Base-by-base conservation (phyloP, 2,797 vertebrate genomes). In the Yasuhikotakia modesta region DNA sequence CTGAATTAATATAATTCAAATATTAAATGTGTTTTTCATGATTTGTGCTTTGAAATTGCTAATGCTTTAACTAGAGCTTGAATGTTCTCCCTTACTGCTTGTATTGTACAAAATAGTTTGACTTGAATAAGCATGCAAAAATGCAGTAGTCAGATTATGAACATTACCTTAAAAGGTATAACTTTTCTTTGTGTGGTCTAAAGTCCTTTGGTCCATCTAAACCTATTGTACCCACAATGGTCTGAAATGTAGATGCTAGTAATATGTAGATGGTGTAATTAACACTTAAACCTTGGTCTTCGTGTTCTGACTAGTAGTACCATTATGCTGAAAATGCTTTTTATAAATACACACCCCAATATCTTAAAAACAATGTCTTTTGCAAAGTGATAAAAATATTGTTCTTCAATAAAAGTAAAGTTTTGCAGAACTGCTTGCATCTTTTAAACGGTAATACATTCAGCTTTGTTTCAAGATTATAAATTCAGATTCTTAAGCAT, bases 241-340 rank as follows among this genome's bases (percentile, higher is more conserved):
- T 17, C 17, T 50, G 8, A 50, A 24, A 50, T 68, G 24, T 6
- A 48, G 16, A 30, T 63, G 5, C 5, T 30, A 68, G 46, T 48
- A 21, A n/a, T 0, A n/a, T 48, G 22, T 48, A 48, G 27, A 68
- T 4, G 1, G 14, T 17, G 74, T 30, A 13, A 79, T 35, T 12
- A 52, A 71, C 76, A 83, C 27, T 71, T 73, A 80, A 76, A 58
- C 68, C 73, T 70, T 85, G 81, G 84, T 87, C 85, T 74, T 84
- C 72, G 82, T 78, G 46, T 79, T 74, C 65, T 70, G 76, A 83
- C 24, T 75, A 64, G 83, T 88, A 86, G 27, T 43, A 87, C 88
- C 85, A 87, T 86, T 88, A 85, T 89, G 86, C 88, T 82, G 87
- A 92, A 97, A 96, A 96, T 96, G 96, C 95, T 95, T 94, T 27